Conservation (phyloP, 2,113 vertebrate genomes). For the Pandion haliaetus region DNA sequence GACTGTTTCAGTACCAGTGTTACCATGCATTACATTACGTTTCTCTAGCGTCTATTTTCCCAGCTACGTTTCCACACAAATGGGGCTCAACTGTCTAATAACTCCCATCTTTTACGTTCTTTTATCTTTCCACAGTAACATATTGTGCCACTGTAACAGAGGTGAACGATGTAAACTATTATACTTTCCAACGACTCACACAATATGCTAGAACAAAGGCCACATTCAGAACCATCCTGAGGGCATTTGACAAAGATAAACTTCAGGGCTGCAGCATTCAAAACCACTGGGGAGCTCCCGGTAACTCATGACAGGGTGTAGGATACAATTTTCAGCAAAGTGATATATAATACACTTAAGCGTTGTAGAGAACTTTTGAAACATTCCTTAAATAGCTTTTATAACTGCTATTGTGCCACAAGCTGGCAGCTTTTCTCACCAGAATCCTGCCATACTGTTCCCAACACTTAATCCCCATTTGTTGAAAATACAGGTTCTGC, state of each 20-base stretch:
- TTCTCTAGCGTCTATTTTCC: background rate
- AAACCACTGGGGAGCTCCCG: background rate
- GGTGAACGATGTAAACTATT: background rate
- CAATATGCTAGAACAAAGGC: background rate
- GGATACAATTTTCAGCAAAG: background rate
- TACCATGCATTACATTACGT: background rate
- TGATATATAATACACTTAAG: background rate
- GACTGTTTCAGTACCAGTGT: background rate
- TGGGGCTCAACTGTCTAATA: background rate
- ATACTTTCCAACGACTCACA: background rate
- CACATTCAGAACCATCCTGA: background rate
- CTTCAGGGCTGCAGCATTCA: background rate
- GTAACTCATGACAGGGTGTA: accelerated
- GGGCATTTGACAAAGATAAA: background rate
- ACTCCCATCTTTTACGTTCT: background rate
- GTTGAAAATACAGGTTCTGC: background rate
- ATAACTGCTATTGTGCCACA: background rate
- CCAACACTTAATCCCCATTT: background rate
- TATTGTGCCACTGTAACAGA: background rate
- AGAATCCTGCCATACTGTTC: background rate
- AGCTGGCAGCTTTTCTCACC: background rate
- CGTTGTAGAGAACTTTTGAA: background rate
- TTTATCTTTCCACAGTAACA: background rate
- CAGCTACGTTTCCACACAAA: background rate
- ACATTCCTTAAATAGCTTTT: background rate